Percentiles rank a stretch among this genome's conserved stretches.
phyloP scores from a whole-genome alignment of 1,140 invertebrate species.

The Sipha flava region DNA sequence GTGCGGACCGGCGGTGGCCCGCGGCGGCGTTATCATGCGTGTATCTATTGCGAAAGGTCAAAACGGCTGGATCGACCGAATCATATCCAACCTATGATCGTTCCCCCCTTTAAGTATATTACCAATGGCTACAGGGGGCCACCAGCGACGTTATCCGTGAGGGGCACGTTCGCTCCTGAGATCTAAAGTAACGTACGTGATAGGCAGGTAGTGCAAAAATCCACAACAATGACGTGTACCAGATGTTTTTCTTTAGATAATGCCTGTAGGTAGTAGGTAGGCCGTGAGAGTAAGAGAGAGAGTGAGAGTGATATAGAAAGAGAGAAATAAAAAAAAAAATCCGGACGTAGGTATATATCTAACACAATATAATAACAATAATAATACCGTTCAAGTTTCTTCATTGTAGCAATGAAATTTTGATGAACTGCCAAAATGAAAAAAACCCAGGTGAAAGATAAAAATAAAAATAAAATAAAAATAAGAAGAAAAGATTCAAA shows the following conservation, averaged over 20 bases:
- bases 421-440: conserved; percentile 24
- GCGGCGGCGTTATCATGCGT: not conserved
- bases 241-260: conserved; percentile 29
- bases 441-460: conserved; percentile 21
- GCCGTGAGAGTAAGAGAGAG: not conserved
- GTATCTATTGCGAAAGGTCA: conserved; percentile 1
- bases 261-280: not conserved
- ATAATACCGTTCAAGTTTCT: conserved; percentile 22
- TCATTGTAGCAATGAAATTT: conserved; percentile 19
- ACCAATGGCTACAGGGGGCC: not conserved
- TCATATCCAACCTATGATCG: not conserved
- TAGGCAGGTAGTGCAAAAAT: conserved; percentile 19
- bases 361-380: conserved; percentile 23
- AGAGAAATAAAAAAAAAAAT: conserved; percentile 25
- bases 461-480: not conserved
- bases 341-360: conserved; percentile 5
- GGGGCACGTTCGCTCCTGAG: not conserved
- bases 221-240: conserved; percentile 16
- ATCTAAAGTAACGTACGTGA: not conserved
- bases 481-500: conserved; percentile 4
- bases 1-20: not conserved
- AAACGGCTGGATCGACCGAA: not conserved
- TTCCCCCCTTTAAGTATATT: not conserved
- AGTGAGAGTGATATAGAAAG: not conserved
- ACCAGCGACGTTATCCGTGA: not conserved